Evolutionary conservation across 1,140 invertebrate genomes (phyloP).

Genomic region (Araneus ventricosus): DNA sequence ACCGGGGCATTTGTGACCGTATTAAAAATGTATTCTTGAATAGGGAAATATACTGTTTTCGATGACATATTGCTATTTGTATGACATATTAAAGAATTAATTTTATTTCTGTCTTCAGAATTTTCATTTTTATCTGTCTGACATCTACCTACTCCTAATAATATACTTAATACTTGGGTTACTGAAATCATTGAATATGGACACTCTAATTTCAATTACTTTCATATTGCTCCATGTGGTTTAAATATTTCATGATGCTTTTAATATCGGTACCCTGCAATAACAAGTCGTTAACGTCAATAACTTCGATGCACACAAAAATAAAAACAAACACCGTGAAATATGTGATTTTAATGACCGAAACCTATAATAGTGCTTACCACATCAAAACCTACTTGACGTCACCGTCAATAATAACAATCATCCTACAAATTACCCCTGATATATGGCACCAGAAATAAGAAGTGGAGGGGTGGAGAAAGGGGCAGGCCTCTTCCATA

Average conservation of each 20-base stretch:
- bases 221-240: too few relatives aligned
- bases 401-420: conserved; percentile 36
- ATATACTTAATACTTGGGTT: too few relatives aligned
- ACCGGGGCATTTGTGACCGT: too few relatives aligned
- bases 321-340: background rate
- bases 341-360: conserved; percentile 14
- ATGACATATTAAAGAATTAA: too few relatives aligned
- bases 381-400: conserved; percentile 3
- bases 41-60: too few relatives aligned
- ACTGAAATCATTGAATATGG: too few relatives aligned
- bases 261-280: background rate
- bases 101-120: too few relatives aligned
- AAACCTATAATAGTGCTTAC: conserved; percentile 3
- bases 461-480: background rate
- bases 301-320: background rate
- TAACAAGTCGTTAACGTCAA: background rate
- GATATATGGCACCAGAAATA: conserved; percentile 8
- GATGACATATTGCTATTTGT: too few relatives aligned
- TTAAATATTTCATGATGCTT: background rate
- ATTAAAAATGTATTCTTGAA: too few relatives aligned
- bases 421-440: conserved; percentile 15
- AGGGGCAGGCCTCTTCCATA: background rate
- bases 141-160: too few relatives aligned
- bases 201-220: too few relatives aligned
- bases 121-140: too few relatives aligned